These are phyloP conservation scores for Armadillidium nasatum DNA, from an alignment of 1,140 invertebrate species.

Conservation along the genomic window DNA sequence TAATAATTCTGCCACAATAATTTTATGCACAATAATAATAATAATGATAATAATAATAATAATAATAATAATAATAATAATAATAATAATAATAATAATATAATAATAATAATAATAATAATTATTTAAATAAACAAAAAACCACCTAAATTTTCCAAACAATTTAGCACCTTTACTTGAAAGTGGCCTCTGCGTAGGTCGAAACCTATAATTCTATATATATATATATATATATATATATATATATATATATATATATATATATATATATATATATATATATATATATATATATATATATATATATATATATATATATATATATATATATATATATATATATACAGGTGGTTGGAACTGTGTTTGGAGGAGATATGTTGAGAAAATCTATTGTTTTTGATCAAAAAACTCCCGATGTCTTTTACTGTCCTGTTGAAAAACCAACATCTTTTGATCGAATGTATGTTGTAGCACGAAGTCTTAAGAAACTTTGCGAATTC, in stretches of 20 bases:
- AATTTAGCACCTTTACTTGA: too few species aligned
- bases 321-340: constrained; percentile 4
- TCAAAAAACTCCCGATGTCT: constrained; percentile 74
- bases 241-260: constrained; percentile 3
- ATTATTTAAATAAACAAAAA: too few species aligned
- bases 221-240: constrained; percentile 9
- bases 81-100: too few species aligned
- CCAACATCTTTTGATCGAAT: constrained; percentile 55
- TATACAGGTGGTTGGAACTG: constrained; percentile 31
- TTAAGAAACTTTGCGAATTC: constrained; percentile 70
- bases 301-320: constrained; percentile 14
- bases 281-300: constrained; percentile 15
- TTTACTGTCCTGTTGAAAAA: constrained; percentile 75
- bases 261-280: constrained; percentile 10
- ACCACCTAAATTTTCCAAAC: too few species aligned
- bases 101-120: too few species aligned
- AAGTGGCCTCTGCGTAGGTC: too few species aligned
- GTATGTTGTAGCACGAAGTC: constrained; percentile 59
- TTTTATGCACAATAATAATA: too few species aligned
- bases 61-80: too few species aligned
- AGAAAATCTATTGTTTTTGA: constrained; percentile 75
- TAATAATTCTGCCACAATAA: too few species aligned
- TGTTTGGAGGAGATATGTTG: constrained; percentile 64
- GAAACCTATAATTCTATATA: too few species aligned
- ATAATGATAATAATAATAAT: too few species aligned